Percentiles rank a stretch among this genome's conserved stretches.
Evolutionary conservation across 1,140 invertebrate genomes (phyloP).

Genomic region (Drosophila lacertosa): DNA sequence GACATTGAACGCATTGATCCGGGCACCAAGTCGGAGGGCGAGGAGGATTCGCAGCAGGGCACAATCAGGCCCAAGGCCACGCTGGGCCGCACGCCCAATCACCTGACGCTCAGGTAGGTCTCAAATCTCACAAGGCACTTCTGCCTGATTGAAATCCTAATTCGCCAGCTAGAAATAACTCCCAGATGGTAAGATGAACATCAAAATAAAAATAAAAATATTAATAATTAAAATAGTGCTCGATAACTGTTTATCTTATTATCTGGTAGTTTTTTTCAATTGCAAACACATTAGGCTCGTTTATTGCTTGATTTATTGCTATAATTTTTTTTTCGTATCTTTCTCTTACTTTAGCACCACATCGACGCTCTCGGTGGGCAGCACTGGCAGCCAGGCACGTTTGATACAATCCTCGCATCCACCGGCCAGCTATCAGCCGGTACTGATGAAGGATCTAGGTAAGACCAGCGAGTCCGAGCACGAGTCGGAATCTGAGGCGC

Average conservation of each 20-base stretch:
- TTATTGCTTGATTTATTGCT: slow-evolving; percentile 32
- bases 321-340: slow-evolving; percentile 9
- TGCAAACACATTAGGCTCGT: no score
- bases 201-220: no score
- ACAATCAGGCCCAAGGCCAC: slow-evolving; percentile 88
- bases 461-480: slow-evolving; percentile 85
- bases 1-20: slow-evolving; percentile 87
- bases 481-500: slow-evolving; percentile 70
- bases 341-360: slow-evolving; percentile 88
- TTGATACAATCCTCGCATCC: slow-evolving; percentile 97
- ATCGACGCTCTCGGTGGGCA: slow-evolving; percentile 96
- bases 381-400: slow-evolving; percentile 95
- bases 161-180: background rate
- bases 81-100: slow-evolving; percentile 94
- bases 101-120: slow-evolving; percentile 91
- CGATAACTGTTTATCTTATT: no score
- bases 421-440: slow-evolving; percentile 94
- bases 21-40: slow-evolving; percentile 93
- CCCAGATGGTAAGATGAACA: background rate
- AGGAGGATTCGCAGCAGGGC: slow-evolving; percentile 91
- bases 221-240: no score
- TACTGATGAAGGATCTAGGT: slow-evolving; percentile 94
- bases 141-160: background rate
- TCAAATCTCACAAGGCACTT: slow-evolving; percentile 8
- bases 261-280: no score